A percentile compares a stretch with the other conserved stretches of the same genome.
Evolutionary conservation across 2,113 vertebrate species (phyloP).

Genomic region (Motacilla alba): DNA sequence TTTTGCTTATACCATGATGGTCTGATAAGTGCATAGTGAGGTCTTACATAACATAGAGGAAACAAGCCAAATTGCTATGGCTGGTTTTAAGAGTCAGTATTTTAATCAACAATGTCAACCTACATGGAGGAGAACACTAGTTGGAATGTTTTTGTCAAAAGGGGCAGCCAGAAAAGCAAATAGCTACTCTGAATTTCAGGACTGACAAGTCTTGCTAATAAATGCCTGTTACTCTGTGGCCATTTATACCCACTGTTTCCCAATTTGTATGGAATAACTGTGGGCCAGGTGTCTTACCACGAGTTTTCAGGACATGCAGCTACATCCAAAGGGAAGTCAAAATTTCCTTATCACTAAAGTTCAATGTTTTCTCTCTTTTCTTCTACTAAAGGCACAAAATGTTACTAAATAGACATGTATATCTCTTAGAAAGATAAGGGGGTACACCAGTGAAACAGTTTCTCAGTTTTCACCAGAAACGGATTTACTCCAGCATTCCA

Average conservation of each 20-base stretch:
- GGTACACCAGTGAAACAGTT: neutral
- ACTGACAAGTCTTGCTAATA: neutral
- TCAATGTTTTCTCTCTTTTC: neutral
- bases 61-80: neutral
- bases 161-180: neutral
- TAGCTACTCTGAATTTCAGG: neutral
- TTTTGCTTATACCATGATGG: neutral
- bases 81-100: neutral
- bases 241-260: neutral
- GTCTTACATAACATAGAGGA: neutral
- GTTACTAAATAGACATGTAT: neutral
- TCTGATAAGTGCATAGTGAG: neutral
- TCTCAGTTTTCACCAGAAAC: neutral
- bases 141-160: neutral
- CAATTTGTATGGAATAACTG: neutral
- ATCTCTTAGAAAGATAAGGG: neutral
- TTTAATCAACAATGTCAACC: neutral
- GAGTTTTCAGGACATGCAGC: neutral
- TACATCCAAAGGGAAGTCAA: neutral
- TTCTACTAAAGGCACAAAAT: neutral
- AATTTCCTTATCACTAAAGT: neutral
- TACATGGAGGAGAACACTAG: rapidly evolving
- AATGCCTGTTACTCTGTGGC: neutral
- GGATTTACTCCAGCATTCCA: neutral
- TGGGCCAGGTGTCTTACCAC: neutral